phyloP scores from a whole-genome alignment of 2,888 invertebrate genomes.

The Rhamnusium bicolor region DNA sequence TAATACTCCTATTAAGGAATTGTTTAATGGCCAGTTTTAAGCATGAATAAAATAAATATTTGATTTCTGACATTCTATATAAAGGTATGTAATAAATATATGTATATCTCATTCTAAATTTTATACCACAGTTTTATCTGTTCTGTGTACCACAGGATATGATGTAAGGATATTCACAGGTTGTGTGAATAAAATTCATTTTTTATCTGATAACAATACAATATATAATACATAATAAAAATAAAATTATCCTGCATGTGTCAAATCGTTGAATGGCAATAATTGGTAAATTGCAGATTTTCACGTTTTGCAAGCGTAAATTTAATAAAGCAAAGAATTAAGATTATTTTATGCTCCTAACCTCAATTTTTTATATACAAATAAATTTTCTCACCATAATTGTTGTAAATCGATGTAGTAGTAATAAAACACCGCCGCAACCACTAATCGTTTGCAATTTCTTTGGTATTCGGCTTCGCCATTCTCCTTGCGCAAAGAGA shows the following conservation, averaged over 20 bases:
- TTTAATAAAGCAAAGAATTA: not conserved
- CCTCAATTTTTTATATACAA: conserved; percentile 12
- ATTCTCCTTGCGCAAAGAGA: conserved; percentile 24
- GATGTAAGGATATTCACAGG: no score
- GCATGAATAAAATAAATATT: no score
- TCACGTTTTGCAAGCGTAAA: not conserved
- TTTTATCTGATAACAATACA: no score
- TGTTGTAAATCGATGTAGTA: conserved; percentile 24
- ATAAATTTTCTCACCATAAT: conserved; percentile 25
- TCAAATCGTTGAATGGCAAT: not conserved
- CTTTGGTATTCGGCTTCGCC: conserved; percentile 17
- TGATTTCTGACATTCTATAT: no score
- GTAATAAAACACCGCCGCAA: conserved; percentile 15
- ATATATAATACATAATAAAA: not conserved
- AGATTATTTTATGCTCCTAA: not conserved
- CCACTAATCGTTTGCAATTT: conserved; percentile 13
- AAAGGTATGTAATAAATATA: no score
- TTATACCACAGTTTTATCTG: no score
- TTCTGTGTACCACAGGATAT: no score
- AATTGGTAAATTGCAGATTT: not conserved
- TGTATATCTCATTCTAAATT: no score
- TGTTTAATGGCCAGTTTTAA: no score
- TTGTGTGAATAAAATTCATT: no score
- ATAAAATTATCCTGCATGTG: not conserved
- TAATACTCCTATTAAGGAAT: no score